Conservation (phyloP, 1,140 invertebrate species). For the Drosophila sp. region DNA sequence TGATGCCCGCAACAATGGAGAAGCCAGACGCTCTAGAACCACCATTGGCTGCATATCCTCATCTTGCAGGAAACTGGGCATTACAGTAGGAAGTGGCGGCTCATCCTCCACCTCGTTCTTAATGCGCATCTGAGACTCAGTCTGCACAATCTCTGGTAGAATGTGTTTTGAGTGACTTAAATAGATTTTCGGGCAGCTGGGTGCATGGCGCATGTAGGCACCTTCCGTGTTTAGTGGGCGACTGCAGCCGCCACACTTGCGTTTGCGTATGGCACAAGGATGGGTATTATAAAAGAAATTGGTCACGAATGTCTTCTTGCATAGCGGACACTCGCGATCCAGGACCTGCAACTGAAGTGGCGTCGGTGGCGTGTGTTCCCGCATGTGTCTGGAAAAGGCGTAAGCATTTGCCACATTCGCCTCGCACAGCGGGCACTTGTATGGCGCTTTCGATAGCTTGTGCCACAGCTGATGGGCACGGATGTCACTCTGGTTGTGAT, state of each 20-base stretch:
- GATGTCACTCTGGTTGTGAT: conserved; percentile 66
- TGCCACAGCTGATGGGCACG: conserved; percentile 80
- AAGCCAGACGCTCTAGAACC: conserved; percentile 63
- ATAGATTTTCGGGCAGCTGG: conserved; percentile 68
- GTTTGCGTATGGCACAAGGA: conserved; percentile 70
- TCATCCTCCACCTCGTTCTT: conserved; percentile 68
- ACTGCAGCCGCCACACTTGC: conserved; percentile 72
- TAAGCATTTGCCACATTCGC: conserved; percentile 57
- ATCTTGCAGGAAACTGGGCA: conserved; percentile 39
- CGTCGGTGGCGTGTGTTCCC: conserved; percentile 56
- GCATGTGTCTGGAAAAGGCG: conserved; percentile 63
- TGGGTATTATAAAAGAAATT: conserved; percentile 79
- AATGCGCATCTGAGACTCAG: conserved; percentile 63
- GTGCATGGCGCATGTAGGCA: conserved; percentile 68
- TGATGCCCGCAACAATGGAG: conserved; percentile 46
- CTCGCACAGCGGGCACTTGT: conserved; percentile 67
- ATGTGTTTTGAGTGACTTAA: conserved; percentile 73
- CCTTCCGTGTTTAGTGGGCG: conserved; percentile 47
- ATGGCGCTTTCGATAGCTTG: conserved; percentile 77
- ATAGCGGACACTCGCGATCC: conserved; percentile 72
- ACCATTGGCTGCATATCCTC: conserved; percentile 69
- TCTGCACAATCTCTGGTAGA: conserved; percentile 50
- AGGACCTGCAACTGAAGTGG: conserved; percentile 57
- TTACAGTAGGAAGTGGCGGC: conserved; percentile 18
- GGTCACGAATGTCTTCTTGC: conserved; percentile 70